phyloP scores from a whole-genome alignment of 2,113 vertebrate species.

The Tragelaphus buxtoni region DNA sequence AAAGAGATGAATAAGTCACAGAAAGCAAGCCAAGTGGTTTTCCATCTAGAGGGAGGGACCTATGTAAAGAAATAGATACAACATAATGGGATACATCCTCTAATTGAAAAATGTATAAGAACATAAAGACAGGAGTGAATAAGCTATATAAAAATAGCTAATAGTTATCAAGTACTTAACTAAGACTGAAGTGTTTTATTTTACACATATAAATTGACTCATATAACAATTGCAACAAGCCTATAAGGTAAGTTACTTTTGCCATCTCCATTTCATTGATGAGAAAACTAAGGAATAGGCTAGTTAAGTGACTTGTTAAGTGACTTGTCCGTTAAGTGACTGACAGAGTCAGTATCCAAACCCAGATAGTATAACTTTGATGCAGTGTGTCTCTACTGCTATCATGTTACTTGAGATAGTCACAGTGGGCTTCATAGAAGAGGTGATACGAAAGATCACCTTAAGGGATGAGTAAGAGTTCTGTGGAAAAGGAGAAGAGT shows the following conservation, averaged over 20 bases:
- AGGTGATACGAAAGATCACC: background rate
- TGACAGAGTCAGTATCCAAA: background rate
- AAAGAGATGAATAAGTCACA: background rate
- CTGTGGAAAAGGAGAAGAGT: background rate
- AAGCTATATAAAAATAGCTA: background rate
- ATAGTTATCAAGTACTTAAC: background rate
- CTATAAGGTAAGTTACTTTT: background rate
- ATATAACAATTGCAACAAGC: background rate
- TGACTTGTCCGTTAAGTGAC: background rate
- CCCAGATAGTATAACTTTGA: background rate
- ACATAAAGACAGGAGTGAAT: background rate
- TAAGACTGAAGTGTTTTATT: background rate
- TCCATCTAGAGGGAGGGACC: background rate
- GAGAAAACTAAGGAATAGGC: background rate
- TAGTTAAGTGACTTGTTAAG: background rate
- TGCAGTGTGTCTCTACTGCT: background rate
- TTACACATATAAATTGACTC: background rate
- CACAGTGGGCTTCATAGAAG: background rate
- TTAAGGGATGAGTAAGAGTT: background rate
- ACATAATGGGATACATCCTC: background rate
- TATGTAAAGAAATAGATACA: background rate
- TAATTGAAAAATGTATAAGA: background rate
- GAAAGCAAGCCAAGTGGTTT: background rate
- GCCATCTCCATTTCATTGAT: background rate
- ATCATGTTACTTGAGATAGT: background rate